Evolutionary conservation across 1,140 invertebrate genomes (phyloP).

Genomic region (Hycleus cichorii): DNA sequence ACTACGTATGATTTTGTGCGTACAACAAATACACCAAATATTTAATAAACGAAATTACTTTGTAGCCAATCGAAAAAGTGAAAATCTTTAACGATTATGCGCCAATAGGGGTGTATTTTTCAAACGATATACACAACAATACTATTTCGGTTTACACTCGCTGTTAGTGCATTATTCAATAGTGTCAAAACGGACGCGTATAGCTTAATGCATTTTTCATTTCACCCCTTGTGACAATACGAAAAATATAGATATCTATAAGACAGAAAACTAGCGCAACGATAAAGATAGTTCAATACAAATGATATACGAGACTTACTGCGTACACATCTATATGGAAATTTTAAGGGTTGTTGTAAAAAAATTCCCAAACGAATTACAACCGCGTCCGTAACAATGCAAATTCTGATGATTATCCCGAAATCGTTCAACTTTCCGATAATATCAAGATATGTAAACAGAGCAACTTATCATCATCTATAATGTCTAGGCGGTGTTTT

Average conservation of each 20-base stretch:
- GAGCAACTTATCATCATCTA: too few species aligned
- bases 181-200: constrained; percentile 11
- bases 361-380: too few species aligned
- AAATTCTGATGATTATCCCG: too few species aligned
- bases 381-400: too few species aligned
- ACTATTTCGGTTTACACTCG: too few species aligned
- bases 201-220: constrained; percentile 15
- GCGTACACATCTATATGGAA: constrained; percentile 9
- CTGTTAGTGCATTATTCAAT: constrained; percentile 8
- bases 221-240: background rate
- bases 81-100: too few species aligned
- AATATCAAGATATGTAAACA: too few species aligned
- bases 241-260: background rate
- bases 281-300: constrained; percentile 2
- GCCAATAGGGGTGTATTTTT: too few species aligned
- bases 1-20: constrained; percentile 3
- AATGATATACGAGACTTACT: background rate
- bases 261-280: background rate
- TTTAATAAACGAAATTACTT: too few species aligned
- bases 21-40: background rate
- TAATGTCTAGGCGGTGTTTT: background rate
- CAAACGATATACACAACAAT: too few species aligned
- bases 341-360: background rate
- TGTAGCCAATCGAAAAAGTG: too few species aligned
- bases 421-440: too few species aligned